Conservation (phyloP, 2,797 vertebrate genomes). For the Delichon dasypus region DNA sequence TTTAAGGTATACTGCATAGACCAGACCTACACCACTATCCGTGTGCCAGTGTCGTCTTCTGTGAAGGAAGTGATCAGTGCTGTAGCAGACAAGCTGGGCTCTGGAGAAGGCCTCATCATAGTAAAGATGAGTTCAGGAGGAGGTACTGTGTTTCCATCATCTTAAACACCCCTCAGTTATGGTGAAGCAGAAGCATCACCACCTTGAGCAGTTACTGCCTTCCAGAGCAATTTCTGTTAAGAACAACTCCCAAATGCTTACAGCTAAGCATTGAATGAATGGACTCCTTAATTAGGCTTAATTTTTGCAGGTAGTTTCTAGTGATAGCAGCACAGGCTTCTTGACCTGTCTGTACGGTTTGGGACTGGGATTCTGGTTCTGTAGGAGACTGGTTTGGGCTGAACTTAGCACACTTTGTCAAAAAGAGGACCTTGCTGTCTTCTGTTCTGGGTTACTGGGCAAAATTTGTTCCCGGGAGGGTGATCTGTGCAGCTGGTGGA, state of each 20-base stretch:
- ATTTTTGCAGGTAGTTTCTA: not conserved
- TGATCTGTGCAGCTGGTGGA: conserved; percentile 48
- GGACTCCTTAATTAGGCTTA: not conserved
- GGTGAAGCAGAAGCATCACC: not conserved
- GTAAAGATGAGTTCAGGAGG: conserved; percentile 94
- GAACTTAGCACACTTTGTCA: not conserved
- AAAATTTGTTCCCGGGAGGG: not conserved
- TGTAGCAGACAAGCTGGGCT: conserved; percentile 93
- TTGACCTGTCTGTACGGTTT: not conserved
- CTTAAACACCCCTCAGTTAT: not conserved
- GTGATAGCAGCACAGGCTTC: not conserved
- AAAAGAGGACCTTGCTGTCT: not conserved
- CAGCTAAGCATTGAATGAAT: not conserved
- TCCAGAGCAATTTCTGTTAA: not conserved
- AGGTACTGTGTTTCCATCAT: conserved; percentile 81
- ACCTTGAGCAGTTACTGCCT: not conserved
- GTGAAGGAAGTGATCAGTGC: conserved; percentile 91
- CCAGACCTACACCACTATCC: conserved; percentile 96
- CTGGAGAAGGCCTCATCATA: conserved; percentile 89
- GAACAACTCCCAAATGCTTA: not conserved
- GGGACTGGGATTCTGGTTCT: not conserved
- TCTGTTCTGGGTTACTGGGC: not conserved
- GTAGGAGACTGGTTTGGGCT: not conserved
- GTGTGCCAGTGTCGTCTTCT: conserved; percentile 86
- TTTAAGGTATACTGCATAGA: conserved; percentile 97